Base-by-base conservation (phyloP, 2,888 invertebrate species). In the Cenopis cana region DNA sequence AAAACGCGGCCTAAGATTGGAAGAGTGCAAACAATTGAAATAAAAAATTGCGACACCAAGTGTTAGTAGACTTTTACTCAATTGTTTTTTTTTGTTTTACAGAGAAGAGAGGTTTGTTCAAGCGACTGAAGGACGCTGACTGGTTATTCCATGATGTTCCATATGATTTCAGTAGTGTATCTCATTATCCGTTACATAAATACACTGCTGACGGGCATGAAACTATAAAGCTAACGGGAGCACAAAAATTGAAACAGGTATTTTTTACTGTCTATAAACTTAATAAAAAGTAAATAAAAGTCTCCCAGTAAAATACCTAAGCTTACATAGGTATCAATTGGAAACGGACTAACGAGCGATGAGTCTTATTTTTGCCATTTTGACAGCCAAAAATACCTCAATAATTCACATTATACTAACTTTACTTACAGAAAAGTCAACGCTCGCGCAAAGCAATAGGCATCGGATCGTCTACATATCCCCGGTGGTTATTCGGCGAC, bases 141-240 rank as follows among this genome's bases (percentile, higher is more conserved):
- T 91, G 91, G 91, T 68, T 90, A 46, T 91, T 90, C 72, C 82
- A 87, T 65, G 82, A 83, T 9, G 0, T 88, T 0, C 62, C 75
- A 2, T 91, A 91, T 41, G 91, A 91, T 72, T 84, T 79, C 49
- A 11, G 68, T 0, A 91, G 91, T 59, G 87, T 84, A n/a, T 79
- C 89, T 0, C 91, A 91, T 75, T 91, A 81, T 46, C 72, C 77
- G 62, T 76, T 76, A 2, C 84, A 86, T 69, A 85, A 84, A 70
- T 80, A 88, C 74, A 86, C 90, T 10, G 66, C 50, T 0, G 85
- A 87, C 52, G 91, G 91, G 17, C 74, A 73, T 33, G 82, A 85
- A 24, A 89, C 90, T 3, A 83, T 91, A 14, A 59, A 72, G 61
- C 75, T 82, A 46, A 6, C 6, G 46, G 14, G 6, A 1, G 3